These are phyloP conservation scores for Mesorhabditis spiculigera DNA, from an alignment of 2,888 invertebrate genomes.

Conservation along the genomic window DNA sequence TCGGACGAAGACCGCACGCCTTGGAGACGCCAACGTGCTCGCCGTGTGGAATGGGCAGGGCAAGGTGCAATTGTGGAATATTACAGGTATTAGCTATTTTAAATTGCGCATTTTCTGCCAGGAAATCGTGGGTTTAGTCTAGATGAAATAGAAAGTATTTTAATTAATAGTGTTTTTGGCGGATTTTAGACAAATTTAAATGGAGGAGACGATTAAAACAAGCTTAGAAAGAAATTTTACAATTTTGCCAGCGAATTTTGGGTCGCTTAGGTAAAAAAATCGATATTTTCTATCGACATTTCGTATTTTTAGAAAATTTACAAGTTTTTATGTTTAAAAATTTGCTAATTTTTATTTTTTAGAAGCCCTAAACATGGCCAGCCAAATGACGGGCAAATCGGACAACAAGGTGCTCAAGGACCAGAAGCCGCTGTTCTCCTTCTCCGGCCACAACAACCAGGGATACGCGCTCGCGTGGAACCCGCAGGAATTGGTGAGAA, in stretches of 20 bases:
- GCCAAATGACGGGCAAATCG: constrained; percentile 66
- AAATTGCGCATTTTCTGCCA: neutral
- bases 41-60: constrained; percentile 95
- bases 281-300: no score
- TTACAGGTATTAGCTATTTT: constrained; percentile 20
- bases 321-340: neutral
- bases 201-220: no score
- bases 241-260: no score
- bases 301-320: neutral
- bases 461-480: constrained; percentile 96
- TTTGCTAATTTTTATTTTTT: constrained; percentile 62
- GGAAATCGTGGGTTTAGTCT: neutral
- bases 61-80: constrained; percentile 85
- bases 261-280: no score
- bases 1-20: constrained; percentile 71
- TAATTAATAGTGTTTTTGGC: no score
- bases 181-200: no score
- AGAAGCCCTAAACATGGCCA: constrained; percentile 76
- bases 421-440: constrained; percentile 74
- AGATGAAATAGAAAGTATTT: neutral
- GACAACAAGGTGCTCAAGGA: constrained; percentile 47
- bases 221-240: no score
- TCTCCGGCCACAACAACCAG: constrained; percentile 85
- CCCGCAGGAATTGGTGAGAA: constrained; percentile 70
- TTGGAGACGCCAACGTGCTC: constrained; percentile 72